phyloP scores from a whole-genome alignment of 2,797 vertebrate genomes.

The Kryptopterus vitreolus region DNA sequence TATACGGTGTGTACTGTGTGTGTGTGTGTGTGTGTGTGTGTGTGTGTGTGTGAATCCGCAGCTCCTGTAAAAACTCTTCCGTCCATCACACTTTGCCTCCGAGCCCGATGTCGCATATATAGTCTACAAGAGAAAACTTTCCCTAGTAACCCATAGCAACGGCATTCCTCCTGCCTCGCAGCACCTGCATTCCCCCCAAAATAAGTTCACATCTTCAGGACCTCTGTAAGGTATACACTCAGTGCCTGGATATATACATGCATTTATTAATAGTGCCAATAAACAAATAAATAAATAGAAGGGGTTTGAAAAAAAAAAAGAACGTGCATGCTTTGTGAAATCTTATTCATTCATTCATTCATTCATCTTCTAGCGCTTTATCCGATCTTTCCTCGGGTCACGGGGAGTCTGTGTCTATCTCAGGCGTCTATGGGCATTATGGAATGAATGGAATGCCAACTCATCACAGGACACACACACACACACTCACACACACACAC shows the following conservation, averaged over 20 bases:
- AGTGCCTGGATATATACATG: background rate
- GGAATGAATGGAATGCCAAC: too few relatives aligned
- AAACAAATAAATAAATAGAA: too few relatives aligned
- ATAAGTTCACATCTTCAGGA: background rate
- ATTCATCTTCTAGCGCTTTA: too few relatives aligned
- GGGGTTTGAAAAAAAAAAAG: too few relatives aligned
- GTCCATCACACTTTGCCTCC: background rate
- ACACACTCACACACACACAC: too few relatives aligned
- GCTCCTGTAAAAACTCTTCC: background rate
- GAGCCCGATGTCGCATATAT: background rate
- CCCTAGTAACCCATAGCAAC: conserved; percentile 17
- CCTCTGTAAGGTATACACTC: background rate
- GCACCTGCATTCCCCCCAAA: background rate
- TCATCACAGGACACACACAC: too few relatives aligned
- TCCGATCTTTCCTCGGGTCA: too few relatives aligned
- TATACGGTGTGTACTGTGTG: background rate
- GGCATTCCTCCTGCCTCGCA: background rate
- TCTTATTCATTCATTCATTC: too few relatives aligned
- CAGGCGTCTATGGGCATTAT: too few relatives aligned
- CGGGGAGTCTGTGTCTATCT: too few relatives aligned
- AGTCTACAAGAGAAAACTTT: background rate
- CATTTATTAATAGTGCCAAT: background rate
- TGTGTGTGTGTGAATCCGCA: background rate
- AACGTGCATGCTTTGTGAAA: background rate
- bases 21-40: too few relatives aligned